Evolutionary conservation across 2,113 vertebrate species (phyloP).

Genomic region (Melanerpes formicivorus): DNA sequence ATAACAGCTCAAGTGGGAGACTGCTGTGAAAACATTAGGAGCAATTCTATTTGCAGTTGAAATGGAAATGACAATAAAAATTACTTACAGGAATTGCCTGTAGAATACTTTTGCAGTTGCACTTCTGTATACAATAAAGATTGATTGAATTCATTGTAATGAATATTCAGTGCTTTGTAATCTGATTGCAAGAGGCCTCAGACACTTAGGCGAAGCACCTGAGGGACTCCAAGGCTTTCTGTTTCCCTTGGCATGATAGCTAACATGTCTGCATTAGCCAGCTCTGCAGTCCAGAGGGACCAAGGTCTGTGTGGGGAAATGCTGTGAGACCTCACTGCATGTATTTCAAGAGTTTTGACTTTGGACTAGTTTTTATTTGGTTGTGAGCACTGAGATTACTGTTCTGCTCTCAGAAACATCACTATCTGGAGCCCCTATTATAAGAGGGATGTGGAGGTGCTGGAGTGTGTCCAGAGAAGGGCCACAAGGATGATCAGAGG

Average conservation of each 20-base stretch:
- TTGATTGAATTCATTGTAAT: slow-evolving; percentile 1
- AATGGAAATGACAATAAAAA: slow-evolving; percentile 46
- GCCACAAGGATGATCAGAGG: too few relatives aligned
- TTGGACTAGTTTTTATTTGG: neutral
- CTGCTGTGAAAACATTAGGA: slow-evolving; percentile 13
- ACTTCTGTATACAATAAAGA: neutral
- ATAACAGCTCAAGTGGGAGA: slow-evolving; percentile 32
- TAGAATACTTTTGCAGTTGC: slow-evolving; percentile 4
- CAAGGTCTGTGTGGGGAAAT: neutral
- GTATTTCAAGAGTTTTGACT: neutral
- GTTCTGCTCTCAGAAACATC: too few relatives aligned
- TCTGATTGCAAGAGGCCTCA: neutral
- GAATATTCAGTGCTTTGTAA: slow-evolving; percentile 36
- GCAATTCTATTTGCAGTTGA: slow-evolving; percentile 25
- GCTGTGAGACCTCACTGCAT: neutral
- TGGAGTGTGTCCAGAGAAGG: too few relatives aligned
- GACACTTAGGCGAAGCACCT: neutral
- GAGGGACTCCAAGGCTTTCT: neutral
- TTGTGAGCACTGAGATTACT: neutral
- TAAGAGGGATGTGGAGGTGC: too few relatives aligned
- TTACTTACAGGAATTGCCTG: slow-evolving; percentile 4
- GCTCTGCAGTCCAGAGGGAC: neutral
- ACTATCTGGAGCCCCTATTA: too few relatives aligned
- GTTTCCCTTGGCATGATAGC: neutral
- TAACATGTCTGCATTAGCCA: neutral